These are phyloP conservation scores for Amiota mariae DNA, from an alignment of 2,888 invertebrate genomes.

Conservation along the genomic window DNA sequence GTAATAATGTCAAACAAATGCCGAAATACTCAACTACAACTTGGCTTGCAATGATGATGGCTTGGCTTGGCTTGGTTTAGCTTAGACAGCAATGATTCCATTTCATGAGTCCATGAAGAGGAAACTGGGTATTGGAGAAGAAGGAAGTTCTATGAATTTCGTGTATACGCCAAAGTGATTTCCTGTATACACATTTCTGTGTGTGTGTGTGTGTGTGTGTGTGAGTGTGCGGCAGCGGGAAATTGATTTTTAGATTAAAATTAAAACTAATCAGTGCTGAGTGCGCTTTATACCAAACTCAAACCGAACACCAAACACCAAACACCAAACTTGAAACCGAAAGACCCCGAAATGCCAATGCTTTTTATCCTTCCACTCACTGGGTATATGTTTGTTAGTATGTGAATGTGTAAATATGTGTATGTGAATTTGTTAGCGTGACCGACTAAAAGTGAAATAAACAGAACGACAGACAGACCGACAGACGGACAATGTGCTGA, in stretches of 20 bases:
- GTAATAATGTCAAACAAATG: constrained; percentile 17
- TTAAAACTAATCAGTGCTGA: constrained; percentile 69
- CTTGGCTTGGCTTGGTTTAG: neutral
- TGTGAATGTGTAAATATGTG: neutral
- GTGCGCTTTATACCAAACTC: constrained; percentile 45
- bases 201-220: too few species aligned
- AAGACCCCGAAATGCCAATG: too few species aligned
- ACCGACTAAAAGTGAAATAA: neutral
- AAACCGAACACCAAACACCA: neutral
- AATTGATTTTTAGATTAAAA: constrained; percentile 71
- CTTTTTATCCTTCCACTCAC: neutral
- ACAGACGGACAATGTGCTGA: neutral
- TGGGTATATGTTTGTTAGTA: neutral
- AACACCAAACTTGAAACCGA: too few species aligned
- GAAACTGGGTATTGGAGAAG: neutral
- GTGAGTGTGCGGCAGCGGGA: constrained; percentile 55
- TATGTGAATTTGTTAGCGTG: neutral
- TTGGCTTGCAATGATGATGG: neutral
- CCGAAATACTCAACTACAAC: neutral
- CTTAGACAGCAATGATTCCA: neutral
- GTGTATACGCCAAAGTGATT: constrained; percentile 47
- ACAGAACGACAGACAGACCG: neutral
- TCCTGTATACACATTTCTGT: constrained; percentile 45
- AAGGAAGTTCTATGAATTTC: neutral
- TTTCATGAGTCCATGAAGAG: neutral